Evolutionary conservation across 2,113 vertebrate genomes (phyloP), one percentile per base, ranked within the genome.

Genomic region (Numenius arquata): DNA sequence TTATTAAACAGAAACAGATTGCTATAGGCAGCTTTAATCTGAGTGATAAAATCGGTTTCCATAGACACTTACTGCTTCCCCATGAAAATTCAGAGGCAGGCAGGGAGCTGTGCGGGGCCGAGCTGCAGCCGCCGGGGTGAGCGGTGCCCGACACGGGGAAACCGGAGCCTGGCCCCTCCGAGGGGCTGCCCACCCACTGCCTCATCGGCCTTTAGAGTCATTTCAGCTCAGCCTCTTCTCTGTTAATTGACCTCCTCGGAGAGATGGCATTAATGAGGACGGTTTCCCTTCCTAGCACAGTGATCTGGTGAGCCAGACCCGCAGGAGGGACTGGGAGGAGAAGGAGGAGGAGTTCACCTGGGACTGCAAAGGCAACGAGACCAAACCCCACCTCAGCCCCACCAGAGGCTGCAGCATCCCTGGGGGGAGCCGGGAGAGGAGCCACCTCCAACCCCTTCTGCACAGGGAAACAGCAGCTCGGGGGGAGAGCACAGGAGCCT

Each of bases 1-100:
- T 93, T 95, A 89, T 92, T 87, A 83, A 92, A n/a, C 93, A 91
- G 95, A 83, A 91, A 38, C 94, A 90, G 95, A 77, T 90, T 71
- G 88, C 85, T 79, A 25, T 6, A 93, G 93, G 93, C 95, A 95
- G 95, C 91, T 85, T 38, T 76, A 85, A 91, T 68, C 94, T 82
- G 21, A 48, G 75, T 0, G 62, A 62, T 36, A 56, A 9, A 75
- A 30, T 72, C 20, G 30, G 94, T 96, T 95, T 95, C 95, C 93
- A 94, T 90, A 97, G 84, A 68, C 95, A 95, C 92, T 79, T 23
- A 2, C 77, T 72, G 83, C 83, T 79, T 56, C 70, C 84, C 85
- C 88, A 76, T 27, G 79, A 55, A 16, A n/a, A 72, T 17, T 20
- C 62, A 17, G 13, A 15, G 7, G 5, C 84, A 36, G 68, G 32